These are phyloP conservation scores for Aphrocallistes beatrix DNA, from an alignment of 37 sponge, comb jelly and placozoan species.

Conservation along the genomic window DNA sequence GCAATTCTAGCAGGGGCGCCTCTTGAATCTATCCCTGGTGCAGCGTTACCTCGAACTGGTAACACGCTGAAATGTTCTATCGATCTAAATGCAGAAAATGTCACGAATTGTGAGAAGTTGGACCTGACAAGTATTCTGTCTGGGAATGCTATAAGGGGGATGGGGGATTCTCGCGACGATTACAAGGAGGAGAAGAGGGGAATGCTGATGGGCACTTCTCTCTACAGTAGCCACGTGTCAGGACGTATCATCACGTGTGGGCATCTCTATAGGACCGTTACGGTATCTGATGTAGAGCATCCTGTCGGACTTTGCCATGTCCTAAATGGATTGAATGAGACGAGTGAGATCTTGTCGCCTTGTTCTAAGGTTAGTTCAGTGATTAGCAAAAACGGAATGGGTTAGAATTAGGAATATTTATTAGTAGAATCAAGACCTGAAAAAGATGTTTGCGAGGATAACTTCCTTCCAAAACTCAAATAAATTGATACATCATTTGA, in stretches of 20 bases:
- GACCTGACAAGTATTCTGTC: not conserved
- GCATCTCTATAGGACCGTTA: not conserved
- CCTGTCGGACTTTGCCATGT: not conserved
- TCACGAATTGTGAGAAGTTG: not conserved
- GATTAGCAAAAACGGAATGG: no score
- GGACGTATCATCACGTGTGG: not conserved
- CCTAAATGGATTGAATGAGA: not conserved
- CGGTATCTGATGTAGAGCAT: not conserved
- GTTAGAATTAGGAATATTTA: no score
- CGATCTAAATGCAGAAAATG: not conserved
- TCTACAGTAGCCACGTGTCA: not conserved
- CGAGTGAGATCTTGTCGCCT: not conserved
- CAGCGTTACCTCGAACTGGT: not conserved
- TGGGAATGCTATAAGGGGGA: not conserved
- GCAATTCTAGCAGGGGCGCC: not conserved
- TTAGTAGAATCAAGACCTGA: no score
- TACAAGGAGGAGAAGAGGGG: not conserved
- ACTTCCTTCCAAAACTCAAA: no score
- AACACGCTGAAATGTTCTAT: not conserved
- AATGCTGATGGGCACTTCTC: not conserved
- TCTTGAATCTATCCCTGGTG: constrained; percentile 5
- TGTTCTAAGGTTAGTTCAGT: not conserved
- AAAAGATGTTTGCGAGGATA: no score
- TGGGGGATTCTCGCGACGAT: not conserved
- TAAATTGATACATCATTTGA: no score